A percentile compares a stretch with the other conserved stretches of the same genome.
Evolutionary conservation across 2,888 invertebrate species (phyloP).

Genomic region (Hyalella azteca): DNA sequence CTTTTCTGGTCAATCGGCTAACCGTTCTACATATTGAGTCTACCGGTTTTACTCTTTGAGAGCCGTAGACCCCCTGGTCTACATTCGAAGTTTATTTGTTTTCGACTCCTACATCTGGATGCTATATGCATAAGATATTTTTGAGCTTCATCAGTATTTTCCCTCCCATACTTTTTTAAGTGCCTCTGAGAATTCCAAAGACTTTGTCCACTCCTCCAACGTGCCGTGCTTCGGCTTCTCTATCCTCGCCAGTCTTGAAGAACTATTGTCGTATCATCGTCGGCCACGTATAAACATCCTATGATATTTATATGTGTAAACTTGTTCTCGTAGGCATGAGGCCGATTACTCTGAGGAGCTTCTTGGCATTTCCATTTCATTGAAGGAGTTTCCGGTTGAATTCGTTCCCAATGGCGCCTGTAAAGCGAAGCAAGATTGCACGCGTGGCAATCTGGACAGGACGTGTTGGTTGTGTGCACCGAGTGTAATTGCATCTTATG

Average conservation of each 20-base stretch:
- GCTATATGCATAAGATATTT: too few relatives aligned
- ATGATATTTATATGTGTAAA: too few relatives aligned
- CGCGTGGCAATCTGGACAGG: neutral
- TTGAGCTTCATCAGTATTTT: too few relatives aligned
- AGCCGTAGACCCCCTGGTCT: too few relatives aligned
- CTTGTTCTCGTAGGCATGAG: conserved; percentile 16
- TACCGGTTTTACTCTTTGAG: too few relatives aligned
- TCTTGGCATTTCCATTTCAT: conserved; percentile 37
- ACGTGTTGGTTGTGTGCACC: neutral
- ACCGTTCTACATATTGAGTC: too few relatives aligned
- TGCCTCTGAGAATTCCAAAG: too few relatives aligned
- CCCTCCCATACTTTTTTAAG: too few relatives aligned
- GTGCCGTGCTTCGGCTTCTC: neutral
- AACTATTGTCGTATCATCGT: neutral
- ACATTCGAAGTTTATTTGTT: too few relatives aligned
- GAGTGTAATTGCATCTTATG: neutral
- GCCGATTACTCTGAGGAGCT: conserved; percentile 33
- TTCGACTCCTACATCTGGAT: too few relatives aligned
- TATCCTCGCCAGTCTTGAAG: neutral
- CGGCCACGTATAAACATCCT: neutral
- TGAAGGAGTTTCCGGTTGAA: conserved; percentile 31
- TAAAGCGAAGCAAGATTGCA: conserved; percentile 21
- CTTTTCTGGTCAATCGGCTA: too few relatives aligned
- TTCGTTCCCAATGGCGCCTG: conserved; percentile 8
- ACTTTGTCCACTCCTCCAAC: neutral